Conservation (phyloP, 1,140 invertebrate species). For the Solenopsis fugax region DNA sequence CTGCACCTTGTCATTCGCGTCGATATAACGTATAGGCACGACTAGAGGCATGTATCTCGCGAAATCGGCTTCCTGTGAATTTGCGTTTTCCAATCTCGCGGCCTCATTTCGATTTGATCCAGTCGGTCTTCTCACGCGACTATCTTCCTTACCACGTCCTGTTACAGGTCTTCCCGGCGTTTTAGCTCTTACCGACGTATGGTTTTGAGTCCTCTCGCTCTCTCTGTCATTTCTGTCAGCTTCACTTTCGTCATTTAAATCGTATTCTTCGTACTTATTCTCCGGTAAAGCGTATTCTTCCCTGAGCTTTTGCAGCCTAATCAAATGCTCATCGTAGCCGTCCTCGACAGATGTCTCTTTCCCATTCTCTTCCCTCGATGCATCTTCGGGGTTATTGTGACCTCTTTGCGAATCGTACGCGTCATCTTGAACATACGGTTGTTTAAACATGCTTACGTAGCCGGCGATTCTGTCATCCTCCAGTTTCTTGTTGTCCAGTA, state of each 20-base stretch:
- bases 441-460: conserved; percentile 57
- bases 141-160: conserved; percentile 32
- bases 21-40: conserved; percentile 77
- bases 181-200: not conserved
- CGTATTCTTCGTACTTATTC: conserved; percentile 79
- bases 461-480: conserved; percentile 56
- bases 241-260: conserved; percentile 52
- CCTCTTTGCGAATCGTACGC: not conserved
- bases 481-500: conserved; percentile 68
- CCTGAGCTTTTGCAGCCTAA: conserved; percentile 23
- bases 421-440: conserved; percentile 17
- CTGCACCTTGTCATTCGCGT: conserved; percentile 68
- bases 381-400: not conserved
- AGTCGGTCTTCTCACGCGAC: conserved; percentile 31
- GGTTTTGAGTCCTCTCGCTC: conserved; percentile 2
- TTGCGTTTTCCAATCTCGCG: not conserved
- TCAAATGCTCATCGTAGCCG: conserved; percentile 44
- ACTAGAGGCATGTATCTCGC: conserved; percentile 76
- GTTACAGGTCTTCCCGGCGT: not conserved
- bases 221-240: not conserved
- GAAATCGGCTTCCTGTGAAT: conserved; percentile 72
- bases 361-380: not conserved
- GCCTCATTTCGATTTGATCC: not conserved
- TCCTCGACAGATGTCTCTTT: not conserved
- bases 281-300: conserved; percentile 56